Base-by-base conservation (phyloP, 2,113 vertebrate species). In the Heterochromis multidens region DNA sequence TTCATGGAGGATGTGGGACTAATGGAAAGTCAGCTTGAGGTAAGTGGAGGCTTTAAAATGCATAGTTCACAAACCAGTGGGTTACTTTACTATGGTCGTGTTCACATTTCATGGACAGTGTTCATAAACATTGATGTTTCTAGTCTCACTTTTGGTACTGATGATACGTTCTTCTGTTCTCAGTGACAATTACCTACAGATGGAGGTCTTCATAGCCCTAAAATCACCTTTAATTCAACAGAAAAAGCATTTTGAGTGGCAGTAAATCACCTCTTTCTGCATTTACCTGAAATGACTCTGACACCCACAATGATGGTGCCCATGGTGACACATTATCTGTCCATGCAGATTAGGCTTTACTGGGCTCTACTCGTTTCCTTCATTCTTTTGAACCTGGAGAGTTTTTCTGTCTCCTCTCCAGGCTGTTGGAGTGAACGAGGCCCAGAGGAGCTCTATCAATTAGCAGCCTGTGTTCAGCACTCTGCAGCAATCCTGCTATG, bases 381-480 rank as follows among this genome's bases (percentile, higher is more conserved):
- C 7, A 0, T 63, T 54, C 56, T 60, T 72, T 52, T 82, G 52
- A 58, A 88, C 81, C 77, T 40, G 78, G 49, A 77, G 79, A 83
- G 67, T 77, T 87, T 85, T 86, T 83, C 79, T 59, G 81, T 83
- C 60, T 88, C 80, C 49, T 85, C 40, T 81, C 67, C 74, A 46
- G 33, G 60, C 72, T 86, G 81, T 77, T 13, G n/a, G 60, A 86
- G 37, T 11, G 60, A 88, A 90, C 37, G 56, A 83, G 79, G 80
- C 88, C 79, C 85, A 88, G 82, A 91, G 85, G 83, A 89, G 83
- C 43, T 89, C 83, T 83, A 91, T 93, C 89, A 90, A 93, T 92
- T 94, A 92, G 80, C 84, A 82, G 80, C 60, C 43, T 62, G 89
- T 88, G 85, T 89, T 87, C 86, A 91, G 86, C 67, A 80, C 62